A percentile compares a stretch with the other conserved stretches of the same genome.
Conservation (phyloP, 2,113 vertebrate species). For the Strix aluco region DNA sequence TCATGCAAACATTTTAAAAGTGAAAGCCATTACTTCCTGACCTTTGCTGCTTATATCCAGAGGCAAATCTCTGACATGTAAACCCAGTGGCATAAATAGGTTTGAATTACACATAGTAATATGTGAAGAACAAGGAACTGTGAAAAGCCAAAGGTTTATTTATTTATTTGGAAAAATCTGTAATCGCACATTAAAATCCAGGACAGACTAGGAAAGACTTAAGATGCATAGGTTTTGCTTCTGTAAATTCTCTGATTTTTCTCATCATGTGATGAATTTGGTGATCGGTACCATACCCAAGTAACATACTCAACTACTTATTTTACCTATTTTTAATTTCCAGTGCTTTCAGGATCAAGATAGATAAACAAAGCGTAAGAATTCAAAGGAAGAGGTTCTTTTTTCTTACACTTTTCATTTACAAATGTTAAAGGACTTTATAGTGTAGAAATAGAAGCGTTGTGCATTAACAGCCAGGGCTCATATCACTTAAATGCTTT, state of each 20-base stretch:
- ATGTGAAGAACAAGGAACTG: conserved; percentile 48
- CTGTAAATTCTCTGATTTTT: background rate
- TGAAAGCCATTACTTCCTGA: conserved; percentile 44
- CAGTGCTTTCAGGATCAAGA: background rate
- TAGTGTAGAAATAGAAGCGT: background rate
- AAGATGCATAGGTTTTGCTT: background rate
- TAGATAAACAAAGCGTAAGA: background rate
- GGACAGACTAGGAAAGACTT: background rate
- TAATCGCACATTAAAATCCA: background rate
- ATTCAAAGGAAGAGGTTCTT: background rate
- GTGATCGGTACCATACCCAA: background rate
- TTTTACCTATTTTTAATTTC: background rate
- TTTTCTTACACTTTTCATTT: background rate
- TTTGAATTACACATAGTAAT: conserved; percentile 39
- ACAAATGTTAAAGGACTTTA: background rate
- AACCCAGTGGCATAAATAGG: conserved; percentile 5
- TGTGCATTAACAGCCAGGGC: background rate
- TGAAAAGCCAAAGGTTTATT: conserved; percentile 48
- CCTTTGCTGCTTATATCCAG: conserved; percentile 43
- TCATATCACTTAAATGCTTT: background rate
- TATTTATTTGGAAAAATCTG: conserved; percentile 13
- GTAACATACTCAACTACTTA: background rate
- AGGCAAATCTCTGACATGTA: conserved; percentile 8
- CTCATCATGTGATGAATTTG: background rate
- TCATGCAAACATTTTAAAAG: conserved; percentile 7